Evolutionary conservation across 1,140 invertebrate genomes (phyloP).

Genomic region (Dryas iulia): DNA sequence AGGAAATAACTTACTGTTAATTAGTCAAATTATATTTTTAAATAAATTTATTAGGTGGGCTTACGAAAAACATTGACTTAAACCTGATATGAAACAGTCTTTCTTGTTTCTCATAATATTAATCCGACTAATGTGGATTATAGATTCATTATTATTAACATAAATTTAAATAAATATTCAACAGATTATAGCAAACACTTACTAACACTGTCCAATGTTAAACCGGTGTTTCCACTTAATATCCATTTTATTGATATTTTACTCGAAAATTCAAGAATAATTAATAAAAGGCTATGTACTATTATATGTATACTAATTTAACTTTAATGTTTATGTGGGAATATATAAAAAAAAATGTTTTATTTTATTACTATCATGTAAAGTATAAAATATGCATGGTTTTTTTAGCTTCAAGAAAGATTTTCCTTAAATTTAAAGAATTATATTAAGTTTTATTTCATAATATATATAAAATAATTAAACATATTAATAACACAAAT

Average conservation of each 20-base stretch:
- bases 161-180: constrained; percentile 16
- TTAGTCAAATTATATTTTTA: not conserved
- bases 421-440: not conserved
- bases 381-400: not conserved
- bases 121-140: constrained; percentile 12
- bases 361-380: not conserved
- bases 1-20: not conserved
- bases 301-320: not conserved
- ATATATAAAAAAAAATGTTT: not conserved
- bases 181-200: not conserved
- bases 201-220: not conserved
- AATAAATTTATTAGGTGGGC: no score
- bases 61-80: not conserved
- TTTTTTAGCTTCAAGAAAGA: not conserved
- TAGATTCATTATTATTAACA: not conserved
- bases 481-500: no score
- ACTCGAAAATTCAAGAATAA: not conserved
- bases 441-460: not conserved
- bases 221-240: not conserved
- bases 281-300: not conserved
- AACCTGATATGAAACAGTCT: not conserved
- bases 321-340: not conserved
- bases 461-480: not conserved
- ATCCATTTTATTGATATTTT: not conserved
- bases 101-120: not conserved